phyloP scores from a whole-genome alignment of 2,888 invertebrate genomes.

The Cartodere bifasciata region DNA sequence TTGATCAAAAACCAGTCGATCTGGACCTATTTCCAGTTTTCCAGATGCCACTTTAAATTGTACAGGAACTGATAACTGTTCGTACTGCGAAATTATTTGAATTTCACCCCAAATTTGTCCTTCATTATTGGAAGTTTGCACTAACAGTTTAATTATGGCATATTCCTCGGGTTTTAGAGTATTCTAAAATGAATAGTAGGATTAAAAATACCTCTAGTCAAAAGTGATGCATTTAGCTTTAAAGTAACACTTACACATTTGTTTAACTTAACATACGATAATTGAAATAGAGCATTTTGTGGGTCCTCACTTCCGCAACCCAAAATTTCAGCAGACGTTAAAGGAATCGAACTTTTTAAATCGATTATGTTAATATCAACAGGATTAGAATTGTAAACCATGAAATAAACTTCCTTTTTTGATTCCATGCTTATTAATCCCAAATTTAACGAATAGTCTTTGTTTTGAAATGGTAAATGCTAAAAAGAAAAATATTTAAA shows the following conservation, averaged over 20 bases:
- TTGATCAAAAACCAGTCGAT: conserved; percentile 56
- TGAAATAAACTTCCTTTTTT: conserved; percentile 57
- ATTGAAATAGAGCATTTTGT: conserved; percentile 28
- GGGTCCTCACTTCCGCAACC: conserved; percentile 45
- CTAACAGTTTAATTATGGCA: conserved; percentile 58
- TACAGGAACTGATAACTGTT: conserved; percentile 57
- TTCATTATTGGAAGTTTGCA: conserved; percentile 55
- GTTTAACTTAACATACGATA: conserved; percentile 30
- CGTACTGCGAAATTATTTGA: conserved; percentile 58
- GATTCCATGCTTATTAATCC: conserved; percentile 52
- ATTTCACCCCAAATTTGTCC: conserved; percentile 55
- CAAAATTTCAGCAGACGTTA: conserved; percentile 44
- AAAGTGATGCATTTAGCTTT: conserved; percentile 1
- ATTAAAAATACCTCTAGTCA: no score
- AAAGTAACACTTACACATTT: conserved; percentile 22
- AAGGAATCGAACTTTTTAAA: conserved; percentile 47
- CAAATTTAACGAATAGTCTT: conserved; percentile 42
- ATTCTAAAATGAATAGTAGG: conserved; percentile 33
- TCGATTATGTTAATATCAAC: conserved; percentile 50
- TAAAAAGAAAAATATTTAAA: conserved; percentile 24
- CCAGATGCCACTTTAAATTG: conserved; percentile 65
- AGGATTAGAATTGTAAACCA: conserved; percentile 63
- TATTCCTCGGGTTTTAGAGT: conserved; percentile 45
- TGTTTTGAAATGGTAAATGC: conserved; percentile 31
- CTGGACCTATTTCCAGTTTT: conserved; percentile 53